Evolutionary conservation across 2,888 invertebrate species (phyloP), one percentile per base, ranked within the genome.

Genomic region (Drosophila fulvimacula): DNA sequence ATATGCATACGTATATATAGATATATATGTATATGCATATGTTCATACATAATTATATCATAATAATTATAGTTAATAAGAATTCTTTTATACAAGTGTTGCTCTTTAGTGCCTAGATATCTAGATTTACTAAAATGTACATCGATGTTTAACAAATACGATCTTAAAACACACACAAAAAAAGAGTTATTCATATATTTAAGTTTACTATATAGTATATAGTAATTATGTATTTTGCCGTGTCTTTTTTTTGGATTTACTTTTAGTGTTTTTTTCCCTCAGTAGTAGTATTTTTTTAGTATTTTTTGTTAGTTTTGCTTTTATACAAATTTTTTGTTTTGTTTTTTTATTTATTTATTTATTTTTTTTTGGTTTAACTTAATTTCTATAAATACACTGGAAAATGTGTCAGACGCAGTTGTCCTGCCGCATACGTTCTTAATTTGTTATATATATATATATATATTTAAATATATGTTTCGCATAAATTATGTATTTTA

Each of bases 331-430:
- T 63, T 58, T 52, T 52, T 36, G 52, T 34, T 57, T 39, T 27
- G 3, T 7, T 13, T 34, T n/a, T 10, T 42, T n/a, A n/a, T n/a
- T n/a, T n/a, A n/a, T n/a, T n/a, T n/a, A n/a, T n/a, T n/a, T n/a
- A n/a, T n/a, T n/a, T n/a, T 0, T n/a, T 30, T 17, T 27, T 48
- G 11, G 13, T 39, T 24, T 61, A 21, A 44, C 76, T 76, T 76
- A 76, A 48, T 62, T 66, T 53, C 76, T 81, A 81, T 63, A 83
- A 88, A 88, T 85, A 86, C 86, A 86, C 86, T 86, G 86, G 86
- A 88, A 85, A 83, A 76, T 80, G 87, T 83, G 81, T 83, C 73
- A 44, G 63, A 55, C 68, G 67, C 67, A 30, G 58, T 19, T 53
- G 60, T 46, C 36, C 36, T 57, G 57, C 53, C 58, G 52, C 39